A percentile compares a stretch with the other conserved stretches of the same genome.
phyloP scores from a whole-genome alignment of 2,113 vertebrate genomes.

The Odobenus rosmarus region DNA sequence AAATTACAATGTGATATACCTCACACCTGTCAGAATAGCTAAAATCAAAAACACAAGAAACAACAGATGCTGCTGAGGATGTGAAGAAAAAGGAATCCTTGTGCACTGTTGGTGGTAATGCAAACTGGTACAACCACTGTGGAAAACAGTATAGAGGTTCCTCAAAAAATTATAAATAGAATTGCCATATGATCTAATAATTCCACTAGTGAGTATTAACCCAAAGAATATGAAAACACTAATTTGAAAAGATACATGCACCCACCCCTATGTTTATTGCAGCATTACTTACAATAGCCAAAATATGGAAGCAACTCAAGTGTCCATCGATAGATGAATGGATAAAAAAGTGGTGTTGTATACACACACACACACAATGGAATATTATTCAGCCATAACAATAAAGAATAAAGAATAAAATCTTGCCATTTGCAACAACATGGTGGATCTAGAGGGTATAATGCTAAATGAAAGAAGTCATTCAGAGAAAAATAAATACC shows the following conservation, averaged over 20 bases:
- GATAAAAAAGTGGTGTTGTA: not conserved
- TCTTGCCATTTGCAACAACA: not conserved
- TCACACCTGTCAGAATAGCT: not conserved
- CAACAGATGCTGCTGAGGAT: not conserved
- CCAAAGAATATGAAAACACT: not conserved
- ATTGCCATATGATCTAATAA: not conserved
- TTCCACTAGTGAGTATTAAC: not conserved
- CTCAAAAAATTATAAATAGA: not conserved
- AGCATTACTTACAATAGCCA: not conserved
- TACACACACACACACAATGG: not conserved
- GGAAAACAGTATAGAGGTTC: not conserved
- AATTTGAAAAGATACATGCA: not conserved
- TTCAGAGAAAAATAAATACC: not conserved
- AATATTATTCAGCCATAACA: not conserved
- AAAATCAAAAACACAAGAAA: not conserved
- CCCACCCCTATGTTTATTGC: not conserved
- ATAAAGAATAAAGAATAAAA: not conserved
- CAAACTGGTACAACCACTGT: not conserved
- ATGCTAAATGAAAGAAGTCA: not conserved
- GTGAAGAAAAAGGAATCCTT: not conserved
- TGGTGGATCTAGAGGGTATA: not conserved
- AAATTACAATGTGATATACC: not conserved
- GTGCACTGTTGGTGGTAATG: not conserved
- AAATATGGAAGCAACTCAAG: not conserved
- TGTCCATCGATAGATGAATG: not conserved